Evolutionary conservation across 1,140 invertebrate species (phyloP).

Genomic region (Anadara kagoshimensis): DNA sequence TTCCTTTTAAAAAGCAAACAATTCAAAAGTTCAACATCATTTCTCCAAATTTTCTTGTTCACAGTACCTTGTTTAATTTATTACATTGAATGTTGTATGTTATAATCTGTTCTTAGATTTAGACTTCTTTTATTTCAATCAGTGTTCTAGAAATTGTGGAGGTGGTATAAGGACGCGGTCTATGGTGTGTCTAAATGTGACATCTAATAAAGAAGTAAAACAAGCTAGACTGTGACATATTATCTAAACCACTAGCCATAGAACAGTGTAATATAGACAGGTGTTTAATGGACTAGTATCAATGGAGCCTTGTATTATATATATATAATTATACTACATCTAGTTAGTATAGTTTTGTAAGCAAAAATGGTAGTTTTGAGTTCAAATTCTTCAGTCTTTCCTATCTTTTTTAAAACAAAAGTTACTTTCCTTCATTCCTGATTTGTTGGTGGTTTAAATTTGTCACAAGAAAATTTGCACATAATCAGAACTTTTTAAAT

Average conservation of each 20-base stretch:
- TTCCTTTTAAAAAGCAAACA: too few species aligned
- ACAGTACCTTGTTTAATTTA: too few species aligned
- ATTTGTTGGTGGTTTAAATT: not conserved
- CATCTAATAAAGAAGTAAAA: constrained; percentile 46
- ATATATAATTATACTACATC: not conserved
- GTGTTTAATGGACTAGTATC: constrained; percentile 68
- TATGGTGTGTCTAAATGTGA: constrained; percentile 65
- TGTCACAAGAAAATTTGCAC: too few species aligned
- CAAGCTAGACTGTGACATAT: constrained; percentile 61
- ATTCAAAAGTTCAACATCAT: too few species aligned
- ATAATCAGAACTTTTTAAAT: not conserved
- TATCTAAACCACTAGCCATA: constrained; percentile 57
- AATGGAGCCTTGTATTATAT: constrained; percentile 68
- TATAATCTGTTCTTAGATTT: not conserved
- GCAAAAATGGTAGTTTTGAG: too few species aligned
- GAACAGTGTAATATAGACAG: constrained; percentile 65
- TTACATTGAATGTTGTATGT: too few species aligned
- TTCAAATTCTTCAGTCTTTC: too few species aligned
- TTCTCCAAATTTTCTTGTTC: too few species aligned
- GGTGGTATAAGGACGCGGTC: constrained; percentile 63
- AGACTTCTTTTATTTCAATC: constrained; percentile 13
- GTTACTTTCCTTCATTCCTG: not conserved
- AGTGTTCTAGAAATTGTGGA: constrained; percentile 73
- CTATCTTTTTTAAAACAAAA: too few species aligned
- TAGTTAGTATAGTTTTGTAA: too few species aligned